Conservation (phyloP, 2,888 invertebrate species). For the Drosophila subsilvestris region DNA sequence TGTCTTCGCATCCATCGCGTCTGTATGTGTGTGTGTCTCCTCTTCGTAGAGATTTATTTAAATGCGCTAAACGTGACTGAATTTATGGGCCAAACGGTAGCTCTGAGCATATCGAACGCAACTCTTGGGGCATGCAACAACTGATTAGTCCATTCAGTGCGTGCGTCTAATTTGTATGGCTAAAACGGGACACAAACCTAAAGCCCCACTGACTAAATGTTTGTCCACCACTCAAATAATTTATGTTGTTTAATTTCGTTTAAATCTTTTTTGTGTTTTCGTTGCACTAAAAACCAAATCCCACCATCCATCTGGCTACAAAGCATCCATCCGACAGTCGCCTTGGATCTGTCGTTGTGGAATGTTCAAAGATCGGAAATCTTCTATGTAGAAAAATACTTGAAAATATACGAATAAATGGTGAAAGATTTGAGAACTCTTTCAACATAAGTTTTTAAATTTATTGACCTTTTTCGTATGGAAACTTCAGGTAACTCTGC, state of each 20-base stretch:
- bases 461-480: no score
- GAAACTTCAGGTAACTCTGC: not conserved
- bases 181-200: conserved; percentile 15
- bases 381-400: not conserved
- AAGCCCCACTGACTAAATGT: conserved; percentile 36
- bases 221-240: conserved; percentile 41
- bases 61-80: conserved; percentile 81
- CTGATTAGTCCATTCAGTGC: conserved; percentile 49
- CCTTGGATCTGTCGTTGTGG: conserved; percentile 37
- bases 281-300: conserved; percentile 28
- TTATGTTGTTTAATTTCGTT: conserved; percentile 66
- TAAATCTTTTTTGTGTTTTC: conserved; percentile 50
- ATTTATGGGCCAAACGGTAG: conserved; percentile 69
- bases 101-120: not conserved
- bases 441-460: no score
- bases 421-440: no score
- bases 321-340: conserved; percentile 37
- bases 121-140: conserved; percentile 26
- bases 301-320: conserved; percentile 8
- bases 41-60: conserved; percentile 59
- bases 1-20: conserved; percentile 11
- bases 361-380: conserved; percentile 23
- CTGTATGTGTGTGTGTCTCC: conserved; percentile 23
- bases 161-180: conserved; percentile 56
- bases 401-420: no score